Evolutionary conservation across 2,113 vertebrate genomes (phyloP).

Genomic region (Octodon degus): DNA sequence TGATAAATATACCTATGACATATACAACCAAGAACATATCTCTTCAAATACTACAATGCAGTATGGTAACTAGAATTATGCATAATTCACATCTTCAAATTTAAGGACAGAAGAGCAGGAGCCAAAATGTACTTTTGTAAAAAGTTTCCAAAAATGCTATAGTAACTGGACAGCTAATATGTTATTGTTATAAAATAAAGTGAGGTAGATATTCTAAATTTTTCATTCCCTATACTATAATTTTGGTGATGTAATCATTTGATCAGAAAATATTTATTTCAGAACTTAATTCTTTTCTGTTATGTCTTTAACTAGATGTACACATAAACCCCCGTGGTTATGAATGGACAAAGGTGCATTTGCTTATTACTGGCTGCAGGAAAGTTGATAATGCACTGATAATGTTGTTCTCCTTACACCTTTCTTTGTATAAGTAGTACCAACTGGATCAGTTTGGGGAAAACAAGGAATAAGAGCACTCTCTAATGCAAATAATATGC

Average conservation of each 20-base stretch:
- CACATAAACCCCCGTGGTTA: accelerated
- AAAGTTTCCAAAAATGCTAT: not conserved
- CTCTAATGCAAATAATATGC: not conserved
- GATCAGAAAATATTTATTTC: not conserved
- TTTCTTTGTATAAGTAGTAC: not conserved
- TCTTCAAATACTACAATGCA: not conserved
- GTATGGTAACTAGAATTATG: not conserved
- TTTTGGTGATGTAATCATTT: not conserved
- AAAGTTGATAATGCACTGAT: not conserved
- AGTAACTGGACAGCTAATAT: not conserved
- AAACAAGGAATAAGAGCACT: not conserved
- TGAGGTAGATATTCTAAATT: not conserved
- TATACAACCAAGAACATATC: not conserved
- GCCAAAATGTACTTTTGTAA: not conserved
- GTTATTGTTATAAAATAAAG: not conserved
- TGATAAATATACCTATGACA: not conserved
- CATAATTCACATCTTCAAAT: not conserved
- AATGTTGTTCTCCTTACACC: not conserved
- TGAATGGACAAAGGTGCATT: not conserved
- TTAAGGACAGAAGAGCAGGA: not conserved
- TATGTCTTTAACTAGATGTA: not conserved
- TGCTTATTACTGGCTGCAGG: not conserved
- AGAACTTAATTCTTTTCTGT: not conserved
- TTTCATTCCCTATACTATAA: not conserved
- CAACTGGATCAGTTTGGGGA: not conserved